Percentiles rank a stretch among this genome's conserved stretches.
Evolutionary conservation across 2,888 invertebrate species (phyloP).

Genomic region (Priocnemis perturbator): DNA sequence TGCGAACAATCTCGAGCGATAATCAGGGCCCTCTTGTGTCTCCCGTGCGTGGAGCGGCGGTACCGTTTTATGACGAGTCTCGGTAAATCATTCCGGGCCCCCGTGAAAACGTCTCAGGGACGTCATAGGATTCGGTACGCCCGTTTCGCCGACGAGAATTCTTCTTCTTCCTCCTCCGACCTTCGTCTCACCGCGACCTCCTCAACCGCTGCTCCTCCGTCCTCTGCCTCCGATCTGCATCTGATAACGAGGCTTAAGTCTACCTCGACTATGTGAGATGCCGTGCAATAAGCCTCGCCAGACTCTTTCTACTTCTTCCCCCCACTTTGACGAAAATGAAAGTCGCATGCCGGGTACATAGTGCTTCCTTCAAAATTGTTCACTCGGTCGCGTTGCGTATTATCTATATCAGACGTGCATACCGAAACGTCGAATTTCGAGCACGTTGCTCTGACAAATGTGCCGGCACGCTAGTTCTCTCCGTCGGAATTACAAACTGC

Average conservation of each 20-base stretch:
- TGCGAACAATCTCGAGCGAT: slow-evolving; percentile 71
- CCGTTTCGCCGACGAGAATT: slow-evolving; percentile 58
- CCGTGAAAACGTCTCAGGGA: slow-evolving; percentile 64
- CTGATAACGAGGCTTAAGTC: slow-evolving; percentile 63
- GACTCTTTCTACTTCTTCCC: too few relatives aligned
- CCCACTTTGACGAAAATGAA: too few relatives aligned
- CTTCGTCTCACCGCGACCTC: slow-evolving; percentile 27
- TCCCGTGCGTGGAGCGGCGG: slow-evolving; percentile 62
- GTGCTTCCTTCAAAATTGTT: too few relatives aligned
- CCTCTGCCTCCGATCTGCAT: slow-evolving; percentile 54
- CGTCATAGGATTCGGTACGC: slow-evolving; percentile 67
- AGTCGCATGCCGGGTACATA: too few relatives aligned
- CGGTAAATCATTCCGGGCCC: slow-evolving; percentile 71
- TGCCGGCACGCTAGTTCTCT: too few relatives aligned
- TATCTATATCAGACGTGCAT: too few relatives aligned
- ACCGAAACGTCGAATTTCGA: too few relatives aligned
- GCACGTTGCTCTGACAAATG: too few relatives aligned
- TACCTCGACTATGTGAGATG: slow-evolving; percentile 39
- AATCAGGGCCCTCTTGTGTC: slow-evolving; percentile 72
- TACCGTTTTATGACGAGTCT: slow-evolving; percentile 70
- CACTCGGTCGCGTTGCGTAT: too few relatives aligned
- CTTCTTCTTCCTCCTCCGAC: slow-evolving; percentile 46
- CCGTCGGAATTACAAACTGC: too few relatives aligned
- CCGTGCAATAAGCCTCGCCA: slow-evolving; percentile 1
- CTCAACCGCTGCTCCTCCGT: slow-evolving; percentile 36